Conservation (phyloP, 2,888 invertebrate genomes). For the Pogonocherus hispidulus region DNA sequence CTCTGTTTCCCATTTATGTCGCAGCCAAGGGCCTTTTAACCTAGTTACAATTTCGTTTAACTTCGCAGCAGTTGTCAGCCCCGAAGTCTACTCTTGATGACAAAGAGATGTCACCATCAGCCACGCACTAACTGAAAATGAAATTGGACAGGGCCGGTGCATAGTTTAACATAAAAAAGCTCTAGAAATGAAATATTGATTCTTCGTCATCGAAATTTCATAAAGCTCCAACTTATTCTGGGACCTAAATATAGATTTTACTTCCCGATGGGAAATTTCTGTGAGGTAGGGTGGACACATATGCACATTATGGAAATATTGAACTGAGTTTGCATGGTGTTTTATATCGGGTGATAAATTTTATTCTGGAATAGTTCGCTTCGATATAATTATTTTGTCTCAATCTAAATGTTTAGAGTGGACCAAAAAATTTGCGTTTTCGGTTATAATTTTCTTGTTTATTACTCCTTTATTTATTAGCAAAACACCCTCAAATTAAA, state of each 20-base stretch:
- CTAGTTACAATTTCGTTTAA: conserved; percentile 9
- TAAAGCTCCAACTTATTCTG: conserved; percentile 47
- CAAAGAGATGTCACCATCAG: not conserved
- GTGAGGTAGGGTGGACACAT: conserved; percentile 6
- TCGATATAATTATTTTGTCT: too few species aligned
- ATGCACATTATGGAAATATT: not conserved
- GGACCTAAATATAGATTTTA: conserved; percentile 47
- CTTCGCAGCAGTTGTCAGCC: not conserved
- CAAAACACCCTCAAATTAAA: too few species aligned
- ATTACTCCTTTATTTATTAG: too few species aligned
- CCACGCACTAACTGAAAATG: conserved; percentile 3
- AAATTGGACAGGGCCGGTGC: conserved; percentile 19
- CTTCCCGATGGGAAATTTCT: not conserved
- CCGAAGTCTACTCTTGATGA: not conserved
- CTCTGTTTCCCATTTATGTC: not conserved
- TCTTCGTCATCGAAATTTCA: conserved; percentile 46
- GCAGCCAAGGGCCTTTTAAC: not conserved
- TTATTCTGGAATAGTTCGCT: too few species aligned
- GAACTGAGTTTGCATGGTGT: not conserved
- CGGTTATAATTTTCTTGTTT: too few species aligned
- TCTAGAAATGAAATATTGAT: conserved; percentile 29
- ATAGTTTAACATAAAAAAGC: conserved; percentile 14
- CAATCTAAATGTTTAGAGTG: too few species aligned
- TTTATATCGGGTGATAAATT: too few species aligned
- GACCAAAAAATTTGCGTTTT: too few species aligned